These are phyloP conservation scores for Morone chrysops DNA, from an alignment of 2,113 vertebrate species.

Conservation along the genomic window DNA sequence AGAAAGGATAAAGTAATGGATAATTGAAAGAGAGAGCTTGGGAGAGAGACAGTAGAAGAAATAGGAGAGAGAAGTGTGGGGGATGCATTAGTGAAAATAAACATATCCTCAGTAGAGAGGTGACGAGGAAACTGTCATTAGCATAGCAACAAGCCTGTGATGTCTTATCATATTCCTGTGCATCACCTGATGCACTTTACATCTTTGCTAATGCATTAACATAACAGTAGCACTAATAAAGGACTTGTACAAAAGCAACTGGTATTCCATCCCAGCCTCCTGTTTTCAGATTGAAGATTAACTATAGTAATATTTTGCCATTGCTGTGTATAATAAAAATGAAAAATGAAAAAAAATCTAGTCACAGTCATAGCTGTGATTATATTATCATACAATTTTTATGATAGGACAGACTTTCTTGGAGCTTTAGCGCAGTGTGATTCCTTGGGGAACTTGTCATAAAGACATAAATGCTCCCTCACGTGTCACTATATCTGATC, in stretches of 20 bases:
- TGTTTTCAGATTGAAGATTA: conserved; percentile 9
- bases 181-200: conserved; percentile 57
- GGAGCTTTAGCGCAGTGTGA: conserved; percentile 37
- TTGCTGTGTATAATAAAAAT: neutral
- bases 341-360: neutral
- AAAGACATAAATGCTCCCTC: conserved; percentile 37
- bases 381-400: conserved; percentile 22
- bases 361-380: conserved; percentile 34
- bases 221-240: conserved; percentile 41
- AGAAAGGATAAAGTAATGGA: conserved; percentile 40
- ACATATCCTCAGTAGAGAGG: conserved; percentile 65
- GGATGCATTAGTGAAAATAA: conserved; percentile 68
- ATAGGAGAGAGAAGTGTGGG: conserved; percentile 52
- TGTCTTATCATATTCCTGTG: conserved; percentile 62
- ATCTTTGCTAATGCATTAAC: conserved; percentile 42
- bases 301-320: conserved; percentile 3
- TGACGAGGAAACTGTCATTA: conserved; percentile 66
- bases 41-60: conserved; percentile 36
- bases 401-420: conserved; percentile 21
- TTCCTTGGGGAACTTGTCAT: conserved; percentile 48
- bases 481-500: conserved; percentile 43
- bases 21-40: conserved; percentile 26
- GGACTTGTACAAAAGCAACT: conserved; percentile 27
- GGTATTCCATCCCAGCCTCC: conserved; percentile 18
- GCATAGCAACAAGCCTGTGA: conserved; percentile 73